Evolutionary conservation across 2,888 invertebrate genomes (phyloP).

Genomic region (Vanessa cardui): DNA sequence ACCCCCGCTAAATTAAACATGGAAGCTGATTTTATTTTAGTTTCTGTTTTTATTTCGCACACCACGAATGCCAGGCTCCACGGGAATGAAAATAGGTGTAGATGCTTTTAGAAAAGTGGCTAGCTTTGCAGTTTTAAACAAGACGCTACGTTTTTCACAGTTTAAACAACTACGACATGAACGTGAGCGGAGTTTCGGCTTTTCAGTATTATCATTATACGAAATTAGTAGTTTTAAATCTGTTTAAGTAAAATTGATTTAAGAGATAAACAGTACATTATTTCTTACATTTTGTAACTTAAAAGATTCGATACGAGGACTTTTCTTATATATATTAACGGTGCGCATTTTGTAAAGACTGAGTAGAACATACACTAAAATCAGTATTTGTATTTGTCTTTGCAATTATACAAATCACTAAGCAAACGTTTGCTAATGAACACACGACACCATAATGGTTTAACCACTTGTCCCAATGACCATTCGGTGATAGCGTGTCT

Average conservation of each 20-base stretch:
- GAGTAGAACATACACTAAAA: too few relatives aligned
- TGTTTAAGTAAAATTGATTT: background rate
- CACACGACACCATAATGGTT: slow-evolving; percentile 46
- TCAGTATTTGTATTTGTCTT: slow-evolving; percentile 12
- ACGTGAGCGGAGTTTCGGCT: slow-evolving; percentile 35
- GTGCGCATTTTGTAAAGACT: too few relatives aligned
- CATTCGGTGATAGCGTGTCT: slow-evolving; percentile 40
- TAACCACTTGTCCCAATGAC: slow-evolving; percentile 42
- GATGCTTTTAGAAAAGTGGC: slow-evolving; percentile 44
- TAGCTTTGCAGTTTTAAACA: slow-evolving; percentile 42
- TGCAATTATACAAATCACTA: slow-evolving; percentile 36
- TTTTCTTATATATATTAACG: too few relatives aligned
- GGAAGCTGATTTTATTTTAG: slow-evolving; percentile 72
- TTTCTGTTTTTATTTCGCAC: slow-evolving; percentile 63
- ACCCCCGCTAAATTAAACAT: slow-evolving; percentile 79
- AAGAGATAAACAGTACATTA: background rate
- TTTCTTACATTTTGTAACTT: too few relatives aligned
- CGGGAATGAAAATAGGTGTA: slow-evolving; percentile 42
- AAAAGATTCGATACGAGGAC: too few relatives aligned
- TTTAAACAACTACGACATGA: slow-evolving; percentile 33
- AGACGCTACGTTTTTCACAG: slow-evolving; percentile 41
- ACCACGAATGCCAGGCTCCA: slow-evolving; percentile 51
- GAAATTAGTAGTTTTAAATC: slow-evolving; percentile 25
- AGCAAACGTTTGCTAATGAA: slow-evolving; percentile 45
- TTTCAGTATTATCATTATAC: slow-evolving; percentile 32